These are phyloP conservation scores for Diarsia dahlii DNA, from an alignment of 2,888 invertebrate genomes.

Conservation along the genomic window DNA sequence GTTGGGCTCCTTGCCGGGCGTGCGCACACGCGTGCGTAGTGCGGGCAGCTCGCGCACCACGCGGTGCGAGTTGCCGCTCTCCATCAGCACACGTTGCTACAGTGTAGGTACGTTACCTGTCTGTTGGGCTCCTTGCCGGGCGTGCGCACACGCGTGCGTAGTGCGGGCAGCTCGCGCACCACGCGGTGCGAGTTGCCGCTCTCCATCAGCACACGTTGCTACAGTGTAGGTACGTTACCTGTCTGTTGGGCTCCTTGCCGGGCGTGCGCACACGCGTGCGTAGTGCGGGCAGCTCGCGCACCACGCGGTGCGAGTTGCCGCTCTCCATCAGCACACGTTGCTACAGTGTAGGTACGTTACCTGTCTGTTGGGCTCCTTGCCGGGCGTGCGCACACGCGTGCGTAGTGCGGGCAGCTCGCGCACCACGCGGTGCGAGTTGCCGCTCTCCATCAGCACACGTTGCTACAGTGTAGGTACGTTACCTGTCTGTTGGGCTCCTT, in stretches of 20 bases:
- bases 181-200: slow-evolving; percentile 60
- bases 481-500: slow-evolving; percentile 74
- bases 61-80: slow-evolving; percentile 56
- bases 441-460: too few species aligned
- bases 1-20: slow-evolving; percentile 69
- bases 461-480: too few species aligned
- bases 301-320: slow-evolving; percentile 65
- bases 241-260: slow-evolving; percentile 70
- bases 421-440: slow-evolving; percentile 67
- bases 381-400: slow-evolving; percentile 74
- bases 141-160: slow-evolving; percentile 74
- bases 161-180: slow-evolving; percentile 67
- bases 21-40: slow-evolving; percentile 73
- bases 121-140: slow-evolving; percentile 70
- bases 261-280: slow-evolving; percentile 75
- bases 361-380: slow-evolving; percentile 72
- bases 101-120: slow-evolving; percentile 66
- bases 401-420: slow-evolving; percentile 64
- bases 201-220: too few species aligned
- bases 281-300: slow-evolving; percentile 63
- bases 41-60: slow-evolving; percentile 69
- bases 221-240: slow-evolving; percentile 63
- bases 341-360: slow-evolving; percentile 56
- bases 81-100: too few species aligned
- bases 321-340: too few species aligned